Conservation (phyloP, 2,113 vertebrate species). For the Takifugu flavidus region DNA sequence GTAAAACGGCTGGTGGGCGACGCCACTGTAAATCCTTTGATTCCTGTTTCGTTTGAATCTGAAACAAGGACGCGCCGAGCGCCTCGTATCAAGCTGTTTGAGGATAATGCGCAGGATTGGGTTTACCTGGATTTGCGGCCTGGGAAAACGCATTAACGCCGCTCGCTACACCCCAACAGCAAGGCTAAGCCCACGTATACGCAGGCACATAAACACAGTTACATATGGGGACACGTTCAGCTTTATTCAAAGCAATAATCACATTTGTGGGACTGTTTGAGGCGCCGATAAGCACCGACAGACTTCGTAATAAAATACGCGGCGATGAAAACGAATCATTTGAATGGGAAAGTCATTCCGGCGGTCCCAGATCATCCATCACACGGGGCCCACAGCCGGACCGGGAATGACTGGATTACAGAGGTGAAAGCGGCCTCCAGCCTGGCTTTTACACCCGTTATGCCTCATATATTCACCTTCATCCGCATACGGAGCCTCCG, state of each 20-base stretch:
- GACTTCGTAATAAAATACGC: constrained; percentile 44
- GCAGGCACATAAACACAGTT: constrained; percentile 35
- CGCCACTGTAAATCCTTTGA: constrained; percentile 12
- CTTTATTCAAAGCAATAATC: constrained; percentile 46
- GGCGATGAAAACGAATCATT: constrained; percentile 59
- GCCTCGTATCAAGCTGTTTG: constrained; percentile 26
- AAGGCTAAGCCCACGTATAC: constrained; percentile 27
- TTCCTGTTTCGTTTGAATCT: constrained; percentile 23
- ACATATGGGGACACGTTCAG: not conserved
- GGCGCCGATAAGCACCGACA: constrained; percentile 37
- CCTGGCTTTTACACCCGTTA: too few species aligned
- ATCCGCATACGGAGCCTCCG: too few species aligned
- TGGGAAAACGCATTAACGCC: constrained; percentile 35
- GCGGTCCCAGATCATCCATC: constrained; percentile 57
- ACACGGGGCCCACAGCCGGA: constrained; percentile 28
- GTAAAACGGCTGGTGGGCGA: constrained; percentile 25
- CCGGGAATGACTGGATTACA: constrained; percentile 48
- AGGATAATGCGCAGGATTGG: constrained; percentile 50
- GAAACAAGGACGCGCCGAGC: constrained; percentile 8
- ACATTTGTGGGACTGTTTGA: too few species aligned
- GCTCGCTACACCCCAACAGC: constrained; percentile 36
- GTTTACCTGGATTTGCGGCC: constrained; percentile 32
- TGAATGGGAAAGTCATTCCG: constrained; percentile 54
- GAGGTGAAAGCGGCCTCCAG: constrained; percentile 15
- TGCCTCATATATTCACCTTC: too few species aligned